Conservation (phyloP, 1,140 invertebrate genomes). For the Neodiprion pinetum region DNA sequence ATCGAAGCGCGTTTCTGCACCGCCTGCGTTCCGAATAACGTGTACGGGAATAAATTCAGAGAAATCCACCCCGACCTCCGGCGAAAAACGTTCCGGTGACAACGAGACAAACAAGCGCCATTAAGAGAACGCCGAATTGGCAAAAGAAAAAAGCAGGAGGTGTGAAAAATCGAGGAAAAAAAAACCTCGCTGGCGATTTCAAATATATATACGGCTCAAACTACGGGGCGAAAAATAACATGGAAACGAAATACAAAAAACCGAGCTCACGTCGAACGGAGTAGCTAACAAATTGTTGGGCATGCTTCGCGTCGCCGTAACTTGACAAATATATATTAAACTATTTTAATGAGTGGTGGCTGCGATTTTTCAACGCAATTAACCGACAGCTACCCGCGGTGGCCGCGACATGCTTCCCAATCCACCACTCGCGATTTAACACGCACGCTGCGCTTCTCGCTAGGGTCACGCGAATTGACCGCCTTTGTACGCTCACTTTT, state of each 20-base stretch:
- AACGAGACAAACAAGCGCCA: conserved; percentile 44
- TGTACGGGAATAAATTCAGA: not conserved
- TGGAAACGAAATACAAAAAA: not conserved
- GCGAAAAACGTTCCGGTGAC: conserved; percentile 32
- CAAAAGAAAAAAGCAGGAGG: conserved; percentile 27
- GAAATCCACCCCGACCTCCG: not conserved
- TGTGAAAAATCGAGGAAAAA: conserved; percentile 18
- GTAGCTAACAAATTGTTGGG: conserved; percentile 41
- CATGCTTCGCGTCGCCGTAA: conserved; percentile 40
- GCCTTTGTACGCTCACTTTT: too few species aligned
- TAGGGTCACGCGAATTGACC: too few species aligned
- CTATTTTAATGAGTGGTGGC: conserved; percentile 59
- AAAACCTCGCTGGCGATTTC: not conserved
- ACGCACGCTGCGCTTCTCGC: conserved; percentile 16
- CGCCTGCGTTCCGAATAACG: not conserved
- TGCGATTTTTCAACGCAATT: conserved; percentile 56
- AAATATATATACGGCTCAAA: conserved; percentile 18
- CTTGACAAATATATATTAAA: conserved; percentile 57
- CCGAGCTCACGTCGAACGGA: not conserved
- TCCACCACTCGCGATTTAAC: conserved; percentile 30
- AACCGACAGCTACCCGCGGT: conserved; percentile 24
- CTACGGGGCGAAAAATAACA: conserved; percentile 9
- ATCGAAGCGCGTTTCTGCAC: not conserved
- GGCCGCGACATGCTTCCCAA: conserved; percentile 20
- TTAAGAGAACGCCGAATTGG: conserved; percentile 45